A percentile compares a stretch with the other conserved stretches of the same genome.
Conservation (phyloP, 2,113 vertebrate species). For the Galeopterus variegatus region DNA sequence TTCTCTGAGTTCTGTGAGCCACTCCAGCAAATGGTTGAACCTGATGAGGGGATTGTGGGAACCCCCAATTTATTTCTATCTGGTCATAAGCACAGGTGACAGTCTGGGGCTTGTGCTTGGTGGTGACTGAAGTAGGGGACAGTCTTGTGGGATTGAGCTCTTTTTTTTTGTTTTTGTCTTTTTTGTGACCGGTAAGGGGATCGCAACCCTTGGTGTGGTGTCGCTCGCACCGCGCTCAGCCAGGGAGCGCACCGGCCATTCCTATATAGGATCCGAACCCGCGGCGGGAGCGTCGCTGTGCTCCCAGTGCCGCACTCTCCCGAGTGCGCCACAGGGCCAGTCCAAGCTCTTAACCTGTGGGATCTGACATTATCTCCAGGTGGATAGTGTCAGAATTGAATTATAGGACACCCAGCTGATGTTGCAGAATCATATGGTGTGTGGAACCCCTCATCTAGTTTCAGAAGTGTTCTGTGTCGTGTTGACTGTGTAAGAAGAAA, state of each 20-base stretch:
- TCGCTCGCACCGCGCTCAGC: no score
- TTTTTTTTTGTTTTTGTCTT: no score
- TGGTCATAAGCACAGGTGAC: not conserved
- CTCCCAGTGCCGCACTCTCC: no score
- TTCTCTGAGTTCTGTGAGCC: not conserved
- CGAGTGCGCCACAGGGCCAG: no score
- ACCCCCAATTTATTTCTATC: not conserved
- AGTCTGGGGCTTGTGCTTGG: not conserved
- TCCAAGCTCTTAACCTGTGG: not conserved
- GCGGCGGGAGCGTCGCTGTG: no score
- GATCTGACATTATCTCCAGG: not conserved
- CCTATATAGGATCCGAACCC: no score
- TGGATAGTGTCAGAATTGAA: not conserved
- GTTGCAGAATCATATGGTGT: not conserved
- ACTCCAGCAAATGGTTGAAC: not conserved
- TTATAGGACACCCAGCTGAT: not conserved
- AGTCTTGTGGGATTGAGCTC: not conserved
- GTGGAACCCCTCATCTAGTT: not conserved
- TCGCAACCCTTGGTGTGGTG: no score
- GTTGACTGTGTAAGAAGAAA: not conserved
- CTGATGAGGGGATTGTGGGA: not conserved
- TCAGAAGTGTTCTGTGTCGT: not conserved
- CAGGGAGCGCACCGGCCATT: no score
- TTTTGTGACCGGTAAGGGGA: no score
- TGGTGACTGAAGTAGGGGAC: not conserved